These are phyloP conservation scores for Acanthococcus lagerstroemiae DNA, from an alignment of 2,888 invertebrate species.

Conservation along the genomic window DNA sequence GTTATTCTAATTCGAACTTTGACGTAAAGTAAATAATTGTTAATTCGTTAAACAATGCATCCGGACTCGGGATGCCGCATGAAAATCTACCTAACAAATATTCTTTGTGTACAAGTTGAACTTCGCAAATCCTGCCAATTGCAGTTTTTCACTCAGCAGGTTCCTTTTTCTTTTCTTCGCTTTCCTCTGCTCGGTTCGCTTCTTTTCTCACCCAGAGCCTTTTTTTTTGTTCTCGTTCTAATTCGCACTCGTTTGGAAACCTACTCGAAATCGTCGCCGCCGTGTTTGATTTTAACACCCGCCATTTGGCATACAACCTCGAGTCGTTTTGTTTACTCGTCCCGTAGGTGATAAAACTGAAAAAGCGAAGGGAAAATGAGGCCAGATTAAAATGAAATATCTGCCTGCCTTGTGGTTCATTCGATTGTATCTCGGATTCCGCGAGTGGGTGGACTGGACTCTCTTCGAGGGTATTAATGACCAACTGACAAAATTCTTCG, in stretches of 20 bases:
- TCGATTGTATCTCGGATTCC: too few species aligned
- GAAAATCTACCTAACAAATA: background rate
- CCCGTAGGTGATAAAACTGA: too few species aligned
- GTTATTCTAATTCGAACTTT: slow-evolving; percentile 31
- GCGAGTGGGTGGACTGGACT: too few species aligned
- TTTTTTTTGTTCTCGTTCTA: background rate
- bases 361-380: too few species aligned
- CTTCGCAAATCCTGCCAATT: slow-evolving; percentile 15
- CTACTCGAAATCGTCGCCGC: background rate
- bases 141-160: slow-evolving; percentile 15
- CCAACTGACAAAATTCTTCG: too few species aligned
- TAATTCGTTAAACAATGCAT: slow-evolving; percentile 25
- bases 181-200: background rate
- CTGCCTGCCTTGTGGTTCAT: too few species aligned
- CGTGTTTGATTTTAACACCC: background rate
- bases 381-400: too few species aligned
- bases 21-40: slow-evolving; percentile 20
- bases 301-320: too few species aligned
- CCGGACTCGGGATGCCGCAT: background rate
- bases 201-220: background rate
- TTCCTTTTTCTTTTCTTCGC: background rate
- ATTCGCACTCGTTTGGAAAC: background rate
- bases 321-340: too few species aligned
- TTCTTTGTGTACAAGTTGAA: background rate
- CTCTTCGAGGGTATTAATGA: too few species aligned